phyloP scores from a whole-genome alignment of 2,797 vertebrate species.

The Streptopelia turtur region DNA sequence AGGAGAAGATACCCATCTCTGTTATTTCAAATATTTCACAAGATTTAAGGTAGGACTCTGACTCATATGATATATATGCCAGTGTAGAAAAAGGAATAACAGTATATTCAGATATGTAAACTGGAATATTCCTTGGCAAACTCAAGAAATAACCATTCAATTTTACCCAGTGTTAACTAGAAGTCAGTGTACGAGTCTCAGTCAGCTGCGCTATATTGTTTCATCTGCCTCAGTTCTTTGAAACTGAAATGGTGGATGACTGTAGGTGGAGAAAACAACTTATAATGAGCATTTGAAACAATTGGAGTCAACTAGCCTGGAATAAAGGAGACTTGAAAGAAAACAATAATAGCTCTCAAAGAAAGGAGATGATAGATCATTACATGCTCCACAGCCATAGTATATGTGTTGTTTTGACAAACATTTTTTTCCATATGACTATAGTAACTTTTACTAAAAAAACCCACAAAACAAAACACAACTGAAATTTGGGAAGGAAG shows the following conservation, averaged over 20 bases:
- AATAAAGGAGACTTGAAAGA: not conserved
- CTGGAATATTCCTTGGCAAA: not conserved
- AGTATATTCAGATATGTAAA: not conserved
- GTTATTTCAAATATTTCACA: no score
- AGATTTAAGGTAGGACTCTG: not conserved
- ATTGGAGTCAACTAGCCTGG: not conserved
- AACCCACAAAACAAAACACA: not conserved
- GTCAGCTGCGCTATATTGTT: not conserved
- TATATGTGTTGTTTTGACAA: not conserved
- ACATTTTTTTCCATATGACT: not conserved
- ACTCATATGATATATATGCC: not conserved
- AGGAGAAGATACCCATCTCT: not conserved
- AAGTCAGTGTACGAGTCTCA: fast-evolving
- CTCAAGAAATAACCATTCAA: not conserved
- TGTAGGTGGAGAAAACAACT: not conserved
- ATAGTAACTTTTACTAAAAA: not conserved
- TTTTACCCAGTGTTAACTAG: not conserved
- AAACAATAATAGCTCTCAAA: not conserved
- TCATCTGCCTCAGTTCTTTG: not conserved
- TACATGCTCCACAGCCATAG: not conserved
- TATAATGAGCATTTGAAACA: not conserved
- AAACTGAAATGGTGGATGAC: not conserved
- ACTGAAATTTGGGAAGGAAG: not conserved
- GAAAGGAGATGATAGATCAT: not conserved
- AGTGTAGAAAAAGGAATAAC: not conserved